Percentiles rank a stretch among this genome's conserved stretches.
Conservation (phyloP, 2,113 vertebrate species). For the Bettongia penicillata region DNA sequence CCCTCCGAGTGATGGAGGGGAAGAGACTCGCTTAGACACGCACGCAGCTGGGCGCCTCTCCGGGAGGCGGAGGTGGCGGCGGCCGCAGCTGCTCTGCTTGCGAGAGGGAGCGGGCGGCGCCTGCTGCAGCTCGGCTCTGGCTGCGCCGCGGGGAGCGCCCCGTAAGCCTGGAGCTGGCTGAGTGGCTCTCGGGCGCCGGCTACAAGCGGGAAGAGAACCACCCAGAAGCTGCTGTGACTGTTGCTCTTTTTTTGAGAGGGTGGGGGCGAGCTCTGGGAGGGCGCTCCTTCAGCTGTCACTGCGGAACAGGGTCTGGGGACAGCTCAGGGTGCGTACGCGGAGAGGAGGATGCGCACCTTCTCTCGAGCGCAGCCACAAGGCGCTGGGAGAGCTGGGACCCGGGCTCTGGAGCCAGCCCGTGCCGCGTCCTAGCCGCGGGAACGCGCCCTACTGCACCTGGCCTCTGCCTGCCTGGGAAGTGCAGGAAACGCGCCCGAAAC, state of each 20-base stretch:
- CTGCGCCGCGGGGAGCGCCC: constrained; percentile 36
- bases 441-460: constrained; percentile 80
- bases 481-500: constrained; percentile 76
- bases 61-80: constrained; percentile 71
- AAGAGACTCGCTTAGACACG: constrained; percentile 77
- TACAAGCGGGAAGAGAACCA: neutral
- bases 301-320: constrained; percentile 26
- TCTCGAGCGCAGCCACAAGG: constrained; percentile 58
- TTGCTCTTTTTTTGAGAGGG: constrained; percentile 16
- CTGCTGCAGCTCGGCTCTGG: constrained; percentile 65
- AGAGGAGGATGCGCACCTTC: constrained; percentile 65
- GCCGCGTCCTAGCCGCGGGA: constrained; percentile 65
- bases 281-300: constrained; percentile 27
- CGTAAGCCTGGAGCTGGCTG: constrained; percentile 40
- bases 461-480: constrained; percentile 69
- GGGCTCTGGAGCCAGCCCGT: constrained; percentile 40
- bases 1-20: constrained; percentile 68
- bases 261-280: neutral
- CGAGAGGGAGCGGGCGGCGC: constrained; percentile 71
- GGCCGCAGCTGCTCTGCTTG: constrained; percentile 42
- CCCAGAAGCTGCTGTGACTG: constrained; percentile 24
- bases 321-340: constrained; percentile 16
- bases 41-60: constrained; percentile 78
- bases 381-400: constrained; percentile 59
- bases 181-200: constrained; percentile 16